These are phyloP conservation scores for Eciton burchellii DNA, from an alignment of 1,140 invertebrate genomes.

Conservation along the genomic window DNA sequence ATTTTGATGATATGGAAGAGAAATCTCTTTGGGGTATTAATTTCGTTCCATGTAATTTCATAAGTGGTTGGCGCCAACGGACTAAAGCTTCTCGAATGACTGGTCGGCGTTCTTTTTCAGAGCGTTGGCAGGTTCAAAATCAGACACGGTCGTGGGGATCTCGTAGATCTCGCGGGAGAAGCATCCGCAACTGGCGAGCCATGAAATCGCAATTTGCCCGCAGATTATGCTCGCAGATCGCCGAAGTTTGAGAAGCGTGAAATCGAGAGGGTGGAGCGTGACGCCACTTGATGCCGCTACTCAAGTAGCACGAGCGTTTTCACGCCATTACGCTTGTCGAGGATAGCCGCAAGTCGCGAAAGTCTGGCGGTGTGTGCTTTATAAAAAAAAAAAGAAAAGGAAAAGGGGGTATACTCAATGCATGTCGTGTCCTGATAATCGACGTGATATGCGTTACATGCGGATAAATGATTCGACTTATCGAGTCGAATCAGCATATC, in stretches of 20 bases:
- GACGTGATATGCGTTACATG: too few species aligned
- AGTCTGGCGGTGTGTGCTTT: background rate
- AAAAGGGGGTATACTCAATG: too few species aligned
- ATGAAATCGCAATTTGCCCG: constrained; percentile 83
- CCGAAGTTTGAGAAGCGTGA: constrained; percentile 78
- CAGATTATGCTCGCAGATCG: constrained; percentile 80
- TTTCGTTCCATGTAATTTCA: constrained; percentile 56
- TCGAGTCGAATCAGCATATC: too few species aligned
- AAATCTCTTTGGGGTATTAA: constrained; percentile 55
- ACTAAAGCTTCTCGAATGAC: constrained; percentile 58
- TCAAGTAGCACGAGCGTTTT: constrained; percentile 69
- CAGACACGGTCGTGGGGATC: constrained; percentile 44
- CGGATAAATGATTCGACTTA: too few species aligned
- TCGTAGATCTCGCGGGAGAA: constrained; percentile 68
- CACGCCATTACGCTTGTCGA: constrained; percentile 60
- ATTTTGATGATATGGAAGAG: constrained; percentile 58
- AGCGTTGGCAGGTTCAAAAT: constrained; percentile 54
- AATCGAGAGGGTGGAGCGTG: constrained; percentile 79
- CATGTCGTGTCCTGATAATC: too few species aligned
- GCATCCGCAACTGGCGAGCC: constrained; percentile 76
- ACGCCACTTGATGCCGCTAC: constrained; percentile 70
- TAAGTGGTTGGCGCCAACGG: constrained; percentile 50
- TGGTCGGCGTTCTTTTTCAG: constrained; percentile 48
- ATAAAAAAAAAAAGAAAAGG: too few species aligned
- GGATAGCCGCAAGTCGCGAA: background rate